These are phyloP conservation scores for Eupithecia exiguata DNA, from an alignment of 2,888 invertebrate genomes.

Conservation along the genomic window DNA sequence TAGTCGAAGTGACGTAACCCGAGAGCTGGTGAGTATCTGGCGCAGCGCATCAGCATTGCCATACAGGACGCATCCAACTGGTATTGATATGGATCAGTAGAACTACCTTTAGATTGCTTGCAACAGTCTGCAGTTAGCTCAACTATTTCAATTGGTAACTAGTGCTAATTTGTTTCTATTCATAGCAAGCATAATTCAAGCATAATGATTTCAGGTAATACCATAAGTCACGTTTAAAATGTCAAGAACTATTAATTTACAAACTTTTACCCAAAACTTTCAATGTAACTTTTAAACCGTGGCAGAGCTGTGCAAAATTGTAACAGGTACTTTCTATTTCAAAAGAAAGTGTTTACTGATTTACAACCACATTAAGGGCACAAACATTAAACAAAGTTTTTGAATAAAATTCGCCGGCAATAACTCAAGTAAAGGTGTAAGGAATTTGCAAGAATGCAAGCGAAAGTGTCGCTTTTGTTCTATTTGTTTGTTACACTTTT, in stretches of 20 bases:
- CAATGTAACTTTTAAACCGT: conserved; percentile 37
- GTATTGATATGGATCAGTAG: not conserved
- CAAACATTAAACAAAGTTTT: conserved; percentile 68
- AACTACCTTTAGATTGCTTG: not conserved
- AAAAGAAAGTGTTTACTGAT: conserved; percentile 75
- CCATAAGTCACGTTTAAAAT: not conserved
- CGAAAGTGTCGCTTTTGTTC: conserved; percentile 68
- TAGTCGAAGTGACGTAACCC: not conserved
- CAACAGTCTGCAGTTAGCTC: not conserved
- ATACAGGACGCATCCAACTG: no score
- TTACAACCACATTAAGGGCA: conserved; percentile 69
- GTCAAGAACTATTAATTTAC: not conserved
- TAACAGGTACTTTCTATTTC: conserved; percentile 70
- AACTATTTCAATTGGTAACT: no score
- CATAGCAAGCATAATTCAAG: not conserved
- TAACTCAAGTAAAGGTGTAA: conserved; percentile 67
- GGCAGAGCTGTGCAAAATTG: conserved; percentile 63
- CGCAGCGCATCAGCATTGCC: no score
- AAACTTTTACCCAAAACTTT: conserved; percentile 32
- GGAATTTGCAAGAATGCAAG: conserved; percentile 67
- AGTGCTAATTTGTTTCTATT: not conserved
- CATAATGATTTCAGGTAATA: not conserved
- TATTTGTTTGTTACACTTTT: conserved; percentile 23
- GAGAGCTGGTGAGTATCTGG: not conserved
- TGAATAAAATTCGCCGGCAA: conserved; percentile 39